These are phyloP conservation scores for Remorina albescens DNA, from an alignment of 2,797 vertebrate species.

Conservation along the genomic window DNA sequence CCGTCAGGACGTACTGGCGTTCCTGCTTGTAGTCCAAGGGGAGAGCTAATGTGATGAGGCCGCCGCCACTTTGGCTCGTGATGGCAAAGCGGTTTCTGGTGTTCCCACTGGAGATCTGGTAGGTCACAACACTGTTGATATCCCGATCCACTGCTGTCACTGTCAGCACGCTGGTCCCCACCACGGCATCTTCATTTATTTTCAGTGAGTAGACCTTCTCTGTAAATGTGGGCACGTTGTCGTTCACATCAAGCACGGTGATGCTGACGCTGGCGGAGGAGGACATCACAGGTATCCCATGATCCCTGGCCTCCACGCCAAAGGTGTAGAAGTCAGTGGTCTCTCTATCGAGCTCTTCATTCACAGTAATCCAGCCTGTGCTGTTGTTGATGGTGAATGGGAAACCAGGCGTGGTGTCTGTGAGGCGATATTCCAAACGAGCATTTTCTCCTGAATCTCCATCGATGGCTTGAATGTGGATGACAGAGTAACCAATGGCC, in stretches of 20 bases:
- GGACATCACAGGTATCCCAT: conserved; percentile 90
- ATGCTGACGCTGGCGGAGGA: conserved; percentile 96
- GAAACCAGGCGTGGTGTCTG: conserved; percentile 87
- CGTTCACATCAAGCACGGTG: conserved; percentile 94
- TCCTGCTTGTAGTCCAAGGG: conserved; percentile 98
- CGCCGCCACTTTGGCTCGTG: conserved; percentile 96
- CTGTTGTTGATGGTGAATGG: conserved; percentile 97
- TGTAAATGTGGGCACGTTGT: conserved; percentile 94
- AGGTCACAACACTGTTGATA: conserved; percentile 95
- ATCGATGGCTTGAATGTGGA: conserved; percentile 97
- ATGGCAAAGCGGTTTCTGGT: conserved; percentile 97
- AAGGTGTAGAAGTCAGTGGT: conserved; percentile 93
- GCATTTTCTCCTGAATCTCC: conserved; percentile 94
- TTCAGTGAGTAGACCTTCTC: conserved; percentile 93
- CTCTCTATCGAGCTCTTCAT: conserved; percentile 92
- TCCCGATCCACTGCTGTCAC: conserved; percentile 93
- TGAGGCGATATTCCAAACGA: conserved; percentile 91
- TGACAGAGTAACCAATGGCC: conserved; percentile 92
- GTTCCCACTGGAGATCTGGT: conserved; percentile 98
- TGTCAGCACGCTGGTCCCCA: conserved; percentile 94
- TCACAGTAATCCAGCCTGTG: conserved; percentile 95
- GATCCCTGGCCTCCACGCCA: conserved; percentile 93
- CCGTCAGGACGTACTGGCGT: conserved; percentile 93
- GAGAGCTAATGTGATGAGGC: conserved; percentile 93
- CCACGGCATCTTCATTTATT: conserved; percentile 94